Conservation (phyloP, 2,888 invertebrate genomes). For the Pristionchus exspectatus region DNA sequence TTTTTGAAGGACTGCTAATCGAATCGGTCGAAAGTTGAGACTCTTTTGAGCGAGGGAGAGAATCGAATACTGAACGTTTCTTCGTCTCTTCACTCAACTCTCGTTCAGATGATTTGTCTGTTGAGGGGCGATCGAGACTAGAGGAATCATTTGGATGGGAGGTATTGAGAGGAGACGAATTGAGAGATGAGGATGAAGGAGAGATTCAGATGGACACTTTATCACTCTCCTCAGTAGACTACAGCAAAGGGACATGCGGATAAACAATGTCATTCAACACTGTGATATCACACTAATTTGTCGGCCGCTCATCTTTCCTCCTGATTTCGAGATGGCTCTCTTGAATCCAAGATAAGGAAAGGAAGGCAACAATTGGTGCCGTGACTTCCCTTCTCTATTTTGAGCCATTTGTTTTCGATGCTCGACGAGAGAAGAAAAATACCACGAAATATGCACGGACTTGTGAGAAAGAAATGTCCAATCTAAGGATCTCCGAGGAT, state of each 20-base stretch:
- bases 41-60: neutral
- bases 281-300: neutral
- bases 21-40: neutral
- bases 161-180: neutral
- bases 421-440: conserved; percentile 13
- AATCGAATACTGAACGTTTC: conserved; percentile 25
- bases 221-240: neutral
- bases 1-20: neutral
- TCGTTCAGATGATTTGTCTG: neutral
- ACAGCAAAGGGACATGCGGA: neutral
- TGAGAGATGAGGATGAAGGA: neutral
- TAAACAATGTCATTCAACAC: neutral
- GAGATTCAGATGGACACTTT: neutral
- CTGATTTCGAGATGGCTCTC: neutral
- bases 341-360: neutral
- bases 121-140: neutral
- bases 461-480: neutral
- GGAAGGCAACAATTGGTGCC: neutral
- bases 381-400: neutral
- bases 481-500: conserved; percentile 1
- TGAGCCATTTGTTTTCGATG: conserved; percentile 40
- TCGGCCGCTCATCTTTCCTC: neutral
- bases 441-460: neutral
- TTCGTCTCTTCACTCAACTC: neutral
- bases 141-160: conserved; percentile 4